Percentiles rank a stretch among this genome's conserved stretches.
These are phyloP conservation scores for Listronotus bonariensis DNA, from an alignment of 1,140 invertebrate species.

Conservation along the genomic window DNA sequence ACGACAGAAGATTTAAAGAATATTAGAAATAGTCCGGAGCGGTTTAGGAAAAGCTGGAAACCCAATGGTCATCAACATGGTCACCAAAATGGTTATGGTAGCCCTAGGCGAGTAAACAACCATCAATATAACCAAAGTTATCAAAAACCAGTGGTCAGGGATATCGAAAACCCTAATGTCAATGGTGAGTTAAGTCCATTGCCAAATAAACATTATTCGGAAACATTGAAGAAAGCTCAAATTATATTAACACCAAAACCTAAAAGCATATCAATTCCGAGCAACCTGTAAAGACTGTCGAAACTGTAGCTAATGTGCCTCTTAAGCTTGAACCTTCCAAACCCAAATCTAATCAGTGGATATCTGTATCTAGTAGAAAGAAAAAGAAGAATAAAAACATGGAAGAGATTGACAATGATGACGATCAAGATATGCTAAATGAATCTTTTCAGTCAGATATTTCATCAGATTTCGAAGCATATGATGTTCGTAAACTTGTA, in stretches of 20 bases:
- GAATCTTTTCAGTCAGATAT: slow-evolving; percentile 8
- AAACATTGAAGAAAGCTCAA: slow-evolving; percentile 14
- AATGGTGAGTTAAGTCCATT: not conserved
- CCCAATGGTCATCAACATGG: slow-evolving; percentile 15
- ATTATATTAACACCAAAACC: not conserved
- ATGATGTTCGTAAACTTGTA: slow-evolving; percentile 43
- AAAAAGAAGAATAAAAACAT: slow-evolving; percentile 51
- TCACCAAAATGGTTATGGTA: not conserved
- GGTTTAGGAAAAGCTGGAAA: slow-evolving; percentile 8
- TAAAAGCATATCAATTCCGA: not conserved
- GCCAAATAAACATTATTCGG: not conserved
- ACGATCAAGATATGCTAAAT: slow-evolving; percentile 18
- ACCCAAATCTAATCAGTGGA: slow-evolving; percentile 50
- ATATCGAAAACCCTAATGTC: not conserved
- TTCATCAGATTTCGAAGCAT: slow-evolving; percentile 40
- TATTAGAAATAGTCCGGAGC: slow-evolving; percentile 1
- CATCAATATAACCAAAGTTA: not conserved
- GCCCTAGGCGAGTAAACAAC: not conserved
- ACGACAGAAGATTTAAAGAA: not conserved
- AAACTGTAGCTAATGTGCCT: no score
- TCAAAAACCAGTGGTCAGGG: not conserved
- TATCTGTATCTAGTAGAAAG: slow-evolving; percentile 51
- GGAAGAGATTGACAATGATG: slow-evolving; percentile 22
- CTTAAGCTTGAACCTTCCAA: not conserved
- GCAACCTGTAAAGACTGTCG: no score